phyloP scores from a whole-genome alignment of 1,140 invertebrate species.

The Lasioglossum baleicum region DNA sequence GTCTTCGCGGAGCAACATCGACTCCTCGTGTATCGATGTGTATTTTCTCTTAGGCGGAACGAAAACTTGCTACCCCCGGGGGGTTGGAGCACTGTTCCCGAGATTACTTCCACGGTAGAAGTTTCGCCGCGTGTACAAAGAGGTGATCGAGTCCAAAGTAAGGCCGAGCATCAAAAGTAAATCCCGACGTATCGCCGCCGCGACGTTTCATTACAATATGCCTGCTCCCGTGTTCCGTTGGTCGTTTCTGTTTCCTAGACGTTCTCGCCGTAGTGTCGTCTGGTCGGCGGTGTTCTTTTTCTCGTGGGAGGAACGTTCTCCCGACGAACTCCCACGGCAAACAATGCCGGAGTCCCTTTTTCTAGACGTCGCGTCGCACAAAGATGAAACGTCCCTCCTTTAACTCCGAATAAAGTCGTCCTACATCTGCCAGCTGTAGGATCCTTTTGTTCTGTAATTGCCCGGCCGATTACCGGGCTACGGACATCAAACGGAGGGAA shows the following conservation, averaged over 20 bases:
- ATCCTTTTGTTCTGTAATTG: slow-evolving; percentile 58
- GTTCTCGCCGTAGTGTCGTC: background rate
- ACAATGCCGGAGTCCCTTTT: slow-evolving; percentile 47
- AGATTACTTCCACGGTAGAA: background rate
- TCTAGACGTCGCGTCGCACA: slow-evolving; percentile 26
- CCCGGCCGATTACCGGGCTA: slow-evolving; percentile 47
- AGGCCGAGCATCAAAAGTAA: slow-evolving; percentile 14
- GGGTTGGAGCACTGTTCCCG: background rate
- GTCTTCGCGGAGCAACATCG: no score
- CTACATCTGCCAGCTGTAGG: slow-evolving; percentile 6
- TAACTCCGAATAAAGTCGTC: slow-evolving; percentile 44
- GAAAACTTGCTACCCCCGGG: background rate
- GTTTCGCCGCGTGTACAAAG: background rate
- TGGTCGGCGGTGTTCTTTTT: no score
- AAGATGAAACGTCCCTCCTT: slow-evolving; percentile 50
- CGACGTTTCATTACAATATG: slow-evolving; percentile 27
- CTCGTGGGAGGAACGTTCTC: slow-evolving; percentile 10
- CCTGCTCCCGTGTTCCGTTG: background rate
- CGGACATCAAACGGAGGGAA: slow-evolving; percentile 39
- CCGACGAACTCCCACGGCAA: slow-evolving; percentile 29
- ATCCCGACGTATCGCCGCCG: background rate
- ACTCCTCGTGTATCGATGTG: no score
- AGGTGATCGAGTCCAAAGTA: slow-evolving; percentile 9
- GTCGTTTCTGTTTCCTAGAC: slow-evolving; percentile 12
- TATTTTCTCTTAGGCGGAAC: no score